Evolutionary conservation across 2,888 invertebrate species (phyloP).

Genomic region (Dicroscelio sp.): DNA sequence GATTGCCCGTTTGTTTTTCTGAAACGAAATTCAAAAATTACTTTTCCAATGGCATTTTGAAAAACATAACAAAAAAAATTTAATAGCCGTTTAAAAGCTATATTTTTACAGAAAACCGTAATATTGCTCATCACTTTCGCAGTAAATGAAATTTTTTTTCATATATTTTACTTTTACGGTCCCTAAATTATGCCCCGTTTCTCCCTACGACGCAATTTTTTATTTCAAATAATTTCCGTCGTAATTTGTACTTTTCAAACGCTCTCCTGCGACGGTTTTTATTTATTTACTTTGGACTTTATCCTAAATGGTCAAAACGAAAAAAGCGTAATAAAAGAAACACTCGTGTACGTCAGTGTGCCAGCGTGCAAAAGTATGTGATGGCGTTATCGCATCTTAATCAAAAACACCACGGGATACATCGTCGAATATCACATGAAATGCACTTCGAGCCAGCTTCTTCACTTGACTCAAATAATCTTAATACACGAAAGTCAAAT

Average conservation of each 20-base stretch:
- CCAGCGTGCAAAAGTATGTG: slow-evolving; percentile 59
- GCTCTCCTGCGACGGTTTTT: background rate
- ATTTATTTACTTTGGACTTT: background rate
- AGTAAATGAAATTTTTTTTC: no score
- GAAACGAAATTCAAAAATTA: background rate
- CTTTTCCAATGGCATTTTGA: background rate
- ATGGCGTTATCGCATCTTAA: slow-evolving; percentile 71
- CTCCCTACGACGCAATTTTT: no score
- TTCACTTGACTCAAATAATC: slow-evolving; percentile 60
- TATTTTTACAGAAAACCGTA: no score
- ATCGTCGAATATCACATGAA: slow-evolving; percentile 71
- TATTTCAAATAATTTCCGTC: no score
- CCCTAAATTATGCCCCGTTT: background rate
- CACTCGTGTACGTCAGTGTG: slow-evolving; percentile 32
- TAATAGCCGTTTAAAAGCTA: no score
- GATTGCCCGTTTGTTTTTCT: background rate
- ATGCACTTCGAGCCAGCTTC: slow-evolving; percentile 57
- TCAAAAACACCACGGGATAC: slow-evolving; percentile 75
- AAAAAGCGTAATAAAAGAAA: slow-evolving; percentile 33
- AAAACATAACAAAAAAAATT: background rate
- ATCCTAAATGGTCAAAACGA: background rate
- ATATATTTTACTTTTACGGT: no score
- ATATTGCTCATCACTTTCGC: no score
- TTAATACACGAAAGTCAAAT: slow-evolving; percentile 51
- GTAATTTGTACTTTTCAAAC: background rate